A percentile compares a stretch with the other conserved stretches of the same genome.
Evolutionary conservation across 2,888 invertebrate species (phyloP).

Genomic region (Drosophila nr. perissopoda): DNA sequence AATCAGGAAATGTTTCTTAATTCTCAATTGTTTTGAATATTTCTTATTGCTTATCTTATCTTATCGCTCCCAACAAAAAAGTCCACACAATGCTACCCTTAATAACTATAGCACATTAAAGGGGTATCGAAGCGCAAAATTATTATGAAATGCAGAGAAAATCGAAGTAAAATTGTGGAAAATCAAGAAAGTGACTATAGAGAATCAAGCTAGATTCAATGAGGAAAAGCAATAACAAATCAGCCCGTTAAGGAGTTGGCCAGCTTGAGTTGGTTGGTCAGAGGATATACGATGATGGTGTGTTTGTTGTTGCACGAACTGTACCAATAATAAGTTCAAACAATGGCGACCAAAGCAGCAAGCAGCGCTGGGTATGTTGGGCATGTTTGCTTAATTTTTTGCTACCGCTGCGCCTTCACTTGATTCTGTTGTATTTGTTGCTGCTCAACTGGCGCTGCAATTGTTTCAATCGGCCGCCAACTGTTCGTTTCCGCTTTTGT

Average conservation of each 20-base stretch:
- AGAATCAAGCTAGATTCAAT: slow-evolving; percentile 61
- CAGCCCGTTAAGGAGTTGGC: slow-evolving; percentile 20
- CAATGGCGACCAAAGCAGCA: slow-evolving; percentile 56
- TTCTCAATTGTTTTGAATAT: not conserved
- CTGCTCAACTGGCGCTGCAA: slow-evolving; percentile 63
- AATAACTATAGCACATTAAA: no score
- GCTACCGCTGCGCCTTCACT: slow-evolving; percentile 59
- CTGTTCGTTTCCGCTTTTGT: slow-evolving; percentile 76
- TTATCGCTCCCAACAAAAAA: not conserved
- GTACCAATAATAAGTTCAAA: slow-evolving; percentile 77
- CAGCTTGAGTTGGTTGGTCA: slow-evolving; percentile 21
- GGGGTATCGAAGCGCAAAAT: slow-evolving; percentile 33
- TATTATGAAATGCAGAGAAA: slow-evolving; percentile 40
- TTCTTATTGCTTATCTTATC: no score
- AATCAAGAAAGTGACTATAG: slow-evolving; percentile 50
- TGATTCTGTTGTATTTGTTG: slow-evolving; percentile 26
- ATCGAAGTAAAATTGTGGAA: slow-evolving; percentile 37
- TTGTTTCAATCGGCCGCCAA: slow-evolving; percentile 78
- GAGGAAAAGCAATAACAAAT: slow-evolving; percentile 61
- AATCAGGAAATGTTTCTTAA: not conserved
- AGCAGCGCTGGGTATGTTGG: slow-evolving; percentile 51
- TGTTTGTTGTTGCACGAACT: slow-evolving; percentile 54
- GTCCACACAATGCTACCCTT: not conserved
- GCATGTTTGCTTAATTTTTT: slow-evolving; percentile 74
- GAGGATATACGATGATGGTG: slow-evolving; percentile 38